Base-by-base conservation (phyloP, 2,888 invertebrate species). In the Entomobrya multifasciata region DNA sequence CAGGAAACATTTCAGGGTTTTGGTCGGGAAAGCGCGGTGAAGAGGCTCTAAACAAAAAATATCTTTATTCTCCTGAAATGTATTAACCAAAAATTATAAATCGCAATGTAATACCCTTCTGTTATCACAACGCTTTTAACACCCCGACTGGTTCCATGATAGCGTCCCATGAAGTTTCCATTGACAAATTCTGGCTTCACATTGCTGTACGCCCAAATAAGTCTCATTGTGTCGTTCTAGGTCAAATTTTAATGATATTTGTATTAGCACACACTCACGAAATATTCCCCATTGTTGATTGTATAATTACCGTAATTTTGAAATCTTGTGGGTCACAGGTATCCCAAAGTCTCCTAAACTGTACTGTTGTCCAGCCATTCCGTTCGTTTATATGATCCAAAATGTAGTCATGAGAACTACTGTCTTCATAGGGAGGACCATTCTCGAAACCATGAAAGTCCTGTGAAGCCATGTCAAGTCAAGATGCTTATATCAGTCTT, bases 171-270 rank as follows among this genome's bases (percentile, higher is more conserved):
- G 76, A 93, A 93, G 0, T 55, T 44, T n/a, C 87, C 87, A n/a
- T 57, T 27, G 10, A 22, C 17, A 17, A 72, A 55, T 17, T 17
- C 11, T 11, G 90, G 90, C 41, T 87, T 87, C 0, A 55, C 30
- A 10, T 77, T 22, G 55, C 87, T 86, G 55, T 87, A 93, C 0
- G 97, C 95, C 96, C 97, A 97, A 36, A 97, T 94, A 0, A 97
- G 94, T 91, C 96, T 95, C 11, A 96, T 95, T 5, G 97, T 97
- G 91, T 97, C 96, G 22, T 65, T 81, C 89, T 89, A 47, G 11
- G n/a, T n/a, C n/a, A n/a, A n/a, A n/a, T n/a, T n/a, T n/a, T n/a
- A n/a, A n/a, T n/a, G n/a, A n/a, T n/a, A n/a, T n/a, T n/a, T n/a
- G n/a, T n/a, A n/a, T n/a, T n/a, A n/a, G n/a, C n/a, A n/a, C n/a